Conservation (phyloP, 2,113 vertebrate species). For the Semicossyphus pulcher region DNA sequence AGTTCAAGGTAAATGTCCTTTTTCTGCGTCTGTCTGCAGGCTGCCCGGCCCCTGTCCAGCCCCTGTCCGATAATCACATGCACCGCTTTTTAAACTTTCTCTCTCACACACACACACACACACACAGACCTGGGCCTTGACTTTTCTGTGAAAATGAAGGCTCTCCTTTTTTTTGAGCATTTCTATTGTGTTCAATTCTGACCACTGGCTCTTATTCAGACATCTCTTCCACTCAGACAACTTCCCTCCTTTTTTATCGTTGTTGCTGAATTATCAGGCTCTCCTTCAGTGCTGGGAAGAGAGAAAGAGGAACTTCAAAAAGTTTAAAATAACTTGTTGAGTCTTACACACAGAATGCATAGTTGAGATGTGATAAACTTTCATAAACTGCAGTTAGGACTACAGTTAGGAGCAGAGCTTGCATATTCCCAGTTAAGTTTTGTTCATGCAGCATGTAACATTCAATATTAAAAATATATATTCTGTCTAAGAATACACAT, state of each 20-base stretch:
- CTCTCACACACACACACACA: constrained; percentile 41
- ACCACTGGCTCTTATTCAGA: constrained; percentile 49
- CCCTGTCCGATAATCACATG: constrained; percentile 70
- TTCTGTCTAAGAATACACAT: no score
- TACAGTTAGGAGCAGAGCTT: neutral
- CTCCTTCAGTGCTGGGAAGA: constrained; percentile 16
- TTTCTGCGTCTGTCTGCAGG: constrained; percentile 66
- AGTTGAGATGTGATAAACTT: no score
- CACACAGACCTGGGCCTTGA: constrained; percentile 2
- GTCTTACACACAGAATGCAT: constrained; percentile 19
- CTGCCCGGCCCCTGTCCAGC: constrained; percentile 52
- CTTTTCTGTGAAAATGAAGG: constrained; percentile 47
- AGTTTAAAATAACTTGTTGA: constrained; percentile 58
- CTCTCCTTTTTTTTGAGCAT: constrained; percentile 46
- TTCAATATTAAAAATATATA: no score
- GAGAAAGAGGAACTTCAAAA: constrained; percentile 23
- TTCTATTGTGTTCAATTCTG: constrained; percentile 45
- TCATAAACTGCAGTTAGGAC: neutral
- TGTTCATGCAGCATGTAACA: no score
- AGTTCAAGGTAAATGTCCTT: constrained; percentile 85
- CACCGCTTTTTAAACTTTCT: constrained; percentile 61
- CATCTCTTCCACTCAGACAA: constrained; percentile 41
- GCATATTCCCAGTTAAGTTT: no score
- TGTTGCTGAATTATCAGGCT: constrained; percentile 44
- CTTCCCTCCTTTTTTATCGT: constrained; percentile 60